These are phyloP conservation scores for Pao palembangensis DNA, from an alignment of 2,113 vertebrate genomes.

Conservation along the genomic window DNA sequence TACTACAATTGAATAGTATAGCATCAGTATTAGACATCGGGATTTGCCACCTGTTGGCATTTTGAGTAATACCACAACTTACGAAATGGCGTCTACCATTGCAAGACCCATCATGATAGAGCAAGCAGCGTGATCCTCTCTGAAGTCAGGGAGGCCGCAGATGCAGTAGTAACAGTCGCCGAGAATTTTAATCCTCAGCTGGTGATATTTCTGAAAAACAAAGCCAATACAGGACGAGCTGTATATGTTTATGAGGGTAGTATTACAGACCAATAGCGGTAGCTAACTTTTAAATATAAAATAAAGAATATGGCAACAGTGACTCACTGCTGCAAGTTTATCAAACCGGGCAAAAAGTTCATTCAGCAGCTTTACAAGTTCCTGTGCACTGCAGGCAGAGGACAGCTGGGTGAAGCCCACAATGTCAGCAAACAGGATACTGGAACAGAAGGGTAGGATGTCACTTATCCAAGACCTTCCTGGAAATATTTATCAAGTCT, in stretches of 20 bases:
- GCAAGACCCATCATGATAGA: conserved; percentile 93
- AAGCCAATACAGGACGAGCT: background rate
- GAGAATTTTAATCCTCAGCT: conserved; percentile 93
- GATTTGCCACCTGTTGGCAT: too few relatives aligned
- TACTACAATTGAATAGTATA: too few relatives aligned
- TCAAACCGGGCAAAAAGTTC: conserved; percentile 93
- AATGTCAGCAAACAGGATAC: conserved; percentile 95
- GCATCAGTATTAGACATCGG: too few relatives aligned
- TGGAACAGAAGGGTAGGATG: conserved; percentile 49
- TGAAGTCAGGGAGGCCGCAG: conserved; percentile 90
- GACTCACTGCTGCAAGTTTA: conserved; percentile 88
- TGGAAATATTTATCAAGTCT: background rate
- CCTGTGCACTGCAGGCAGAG: conserved; percentile 88
- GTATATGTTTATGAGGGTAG: background rate
- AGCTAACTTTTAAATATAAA: background rate
- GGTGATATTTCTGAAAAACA: conserved; percentile 82
- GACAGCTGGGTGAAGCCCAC: conserved; percentile 96
- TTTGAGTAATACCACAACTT: conserved; percentile 49
- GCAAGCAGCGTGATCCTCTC: conserved; percentile 90
- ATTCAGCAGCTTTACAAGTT: conserved; percentile 93
- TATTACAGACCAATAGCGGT: background rate
- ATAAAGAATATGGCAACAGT: background rate
- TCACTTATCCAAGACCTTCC: background rate
- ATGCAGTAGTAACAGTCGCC: conserved; percentile 98
- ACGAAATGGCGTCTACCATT: conserved; percentile 97